phyloP scores from a whole-genome alignment of 2,888 invertebrate genomes.

The Pristionchus maxplancki region DNA sequence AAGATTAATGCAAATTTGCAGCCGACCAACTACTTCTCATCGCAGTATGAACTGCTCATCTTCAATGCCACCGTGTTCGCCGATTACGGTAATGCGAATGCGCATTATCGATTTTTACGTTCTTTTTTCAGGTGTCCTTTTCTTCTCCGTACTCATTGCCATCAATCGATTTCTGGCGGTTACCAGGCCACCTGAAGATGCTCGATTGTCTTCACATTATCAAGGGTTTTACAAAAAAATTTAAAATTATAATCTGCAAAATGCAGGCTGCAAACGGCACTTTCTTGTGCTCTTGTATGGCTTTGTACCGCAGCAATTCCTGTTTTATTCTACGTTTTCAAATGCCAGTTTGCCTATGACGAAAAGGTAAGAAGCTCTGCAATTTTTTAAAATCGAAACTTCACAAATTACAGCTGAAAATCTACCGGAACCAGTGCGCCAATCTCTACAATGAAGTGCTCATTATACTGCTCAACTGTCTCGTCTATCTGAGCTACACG shows the following conservation, averaged over 20 bases:
- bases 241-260: background rate
- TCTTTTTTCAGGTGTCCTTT: background rate
- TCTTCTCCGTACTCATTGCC: constrained; percentile 1
- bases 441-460: background rate
- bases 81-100: background rate
- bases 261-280: background rate
- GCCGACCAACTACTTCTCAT: background rate
- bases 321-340: background rate
- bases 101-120: background rate
- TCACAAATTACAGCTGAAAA: background rate
- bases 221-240: background rate
- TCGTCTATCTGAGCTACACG: background rate
- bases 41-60: background rate
- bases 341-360: background rate
- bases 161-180: background rate
- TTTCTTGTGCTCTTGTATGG: background rate
- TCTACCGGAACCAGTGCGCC: background rate
- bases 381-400: background rate
- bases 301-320: background rate
- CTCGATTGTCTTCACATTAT: background rate
- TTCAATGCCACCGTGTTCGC: background rate
- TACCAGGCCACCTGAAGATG: background rate
- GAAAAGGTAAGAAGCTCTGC: background rate
- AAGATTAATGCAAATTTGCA: background rate
- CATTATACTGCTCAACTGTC: background rate